phyloP scores from a whole-genome alignment of 2,797 vertebrate genomes.

The Typhlichthys eigenmanni region DNA sequence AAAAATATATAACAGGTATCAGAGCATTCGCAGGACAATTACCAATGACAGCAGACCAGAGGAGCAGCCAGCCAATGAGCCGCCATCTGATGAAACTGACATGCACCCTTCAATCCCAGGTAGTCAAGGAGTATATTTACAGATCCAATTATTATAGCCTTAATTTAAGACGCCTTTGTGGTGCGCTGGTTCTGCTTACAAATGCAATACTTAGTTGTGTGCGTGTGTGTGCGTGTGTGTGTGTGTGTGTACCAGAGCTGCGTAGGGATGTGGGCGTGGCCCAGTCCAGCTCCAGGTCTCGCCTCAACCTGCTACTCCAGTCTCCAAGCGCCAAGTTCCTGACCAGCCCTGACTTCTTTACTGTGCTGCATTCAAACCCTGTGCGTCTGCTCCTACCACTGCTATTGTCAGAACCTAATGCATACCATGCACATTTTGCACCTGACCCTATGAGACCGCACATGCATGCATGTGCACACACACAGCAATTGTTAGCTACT shows the following conservation, averaged over 20 bases:
- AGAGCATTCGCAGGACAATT: slow-evolving; percentile 95
- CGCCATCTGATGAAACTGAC: slow-evolving; percentile 83
- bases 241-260: slow-evolving; percentile 77
- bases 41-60: slow-evolving; percentile 89
- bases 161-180: background rate
- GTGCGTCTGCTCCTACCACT: slow-evolving; percentile 66
- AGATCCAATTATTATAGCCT: too few species aligned
- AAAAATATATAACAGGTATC: slow-evolving; percentile 81
- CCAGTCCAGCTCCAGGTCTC: slow-evolving; percentile 86
- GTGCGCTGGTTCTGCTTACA: background rate
- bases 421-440: too few species aligned
- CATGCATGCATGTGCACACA: too few species aligned
- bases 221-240: slow-evolving; percentile 15
- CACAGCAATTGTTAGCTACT: too few species aligned
- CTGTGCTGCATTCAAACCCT: slow-evolving; percentile 96
- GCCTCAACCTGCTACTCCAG: slow-evolving; percentile 88
- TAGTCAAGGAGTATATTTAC: slow-evolving; percentile 39
- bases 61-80: slow-evolving; percentile 72
- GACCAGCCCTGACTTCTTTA: slow-evolving; percentile 97
- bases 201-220: background rate
- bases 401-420: too few species aligned
- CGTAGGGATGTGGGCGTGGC: slow-evolving; percentile 83
- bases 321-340: slow-evolving; percentile 95
- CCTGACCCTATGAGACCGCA: too few species aligned
- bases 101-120: slow-evolving; percentile 85